These are phyloP conservation scores for Hypselothyrea guttata DNA, from an alignment of 2,888 invertebrate genomes.

Conservation along the genomic window DNA sequence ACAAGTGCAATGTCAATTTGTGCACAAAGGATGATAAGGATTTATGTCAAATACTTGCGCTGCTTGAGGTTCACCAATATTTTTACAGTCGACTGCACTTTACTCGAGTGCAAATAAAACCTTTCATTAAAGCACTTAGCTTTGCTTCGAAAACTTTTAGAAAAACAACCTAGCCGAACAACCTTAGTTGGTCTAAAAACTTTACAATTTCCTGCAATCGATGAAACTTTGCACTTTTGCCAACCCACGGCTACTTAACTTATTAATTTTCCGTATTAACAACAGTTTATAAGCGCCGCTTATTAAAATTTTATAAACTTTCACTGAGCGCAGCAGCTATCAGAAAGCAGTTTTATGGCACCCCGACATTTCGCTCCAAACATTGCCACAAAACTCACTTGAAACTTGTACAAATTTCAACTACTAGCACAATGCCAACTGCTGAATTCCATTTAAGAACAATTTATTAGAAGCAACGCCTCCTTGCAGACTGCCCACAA, in stretches of 20 bases:
- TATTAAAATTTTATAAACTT: constrained; percentile 67
- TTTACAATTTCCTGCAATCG: constrained; percentile 33
- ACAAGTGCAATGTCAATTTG: constrained; percentile 77
- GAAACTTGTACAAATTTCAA: constrained; percentile 48
- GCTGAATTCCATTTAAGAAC: not conserved
- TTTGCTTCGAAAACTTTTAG: constrained; percentile 18
- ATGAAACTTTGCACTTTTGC: constrained; percentile 56
- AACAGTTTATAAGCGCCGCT: constrained; percentile 51
- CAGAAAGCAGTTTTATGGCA: constrained; percentile 52
- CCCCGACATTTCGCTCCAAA: constrained; percentile 26
- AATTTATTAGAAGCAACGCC: not conserved
- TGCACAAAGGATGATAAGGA: constrained; percentile 76
- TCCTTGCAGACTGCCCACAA: not conserved
- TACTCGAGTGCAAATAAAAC: constrained; percentile 51
- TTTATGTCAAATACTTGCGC: constrained; percentile 70
- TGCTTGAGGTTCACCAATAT: constrained; percentile 67
- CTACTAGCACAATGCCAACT: constrained; percentile 15
- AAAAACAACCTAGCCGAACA: constrained; percentile 1
- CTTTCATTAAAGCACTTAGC: no score
- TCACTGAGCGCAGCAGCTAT: constrained; percentile 35
- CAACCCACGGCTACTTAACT: constrained; percentile 60
- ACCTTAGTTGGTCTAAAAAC: constrained; percentile 20
- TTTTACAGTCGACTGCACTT: constrained; percentile 65
- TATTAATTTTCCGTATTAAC: constrained; percentile 69
- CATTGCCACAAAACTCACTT: constrained; percentile 45